Conservation (phyloP, 2,113 vertebrate species). For the Danio rerio region GRCz12tu NC_133177.1:20089001-20089500, state of each 20-base stretch:
- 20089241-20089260: not conserved
- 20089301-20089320: not conserved
- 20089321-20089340: not conserved
- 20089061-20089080: slow-evolving; percentile 35
- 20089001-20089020: slow-evolving; percentile 19
- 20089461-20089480: slow-evolving; percentile 22
- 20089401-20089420: slow-evolving; percentile 29
- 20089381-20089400: slow-evolving; percentile 19
- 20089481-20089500: slow-evolving; percentile 3
- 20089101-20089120: slow-evolving; percentile 38
- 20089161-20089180: slow-evolving; percentile 4
- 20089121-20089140: slow-evolving; percentile 9
- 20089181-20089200: slow-evolving; percentile 12
- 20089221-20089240: not conserved
- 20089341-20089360: slow-evolving; percentile 29
- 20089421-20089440: slow-evolving; percentile 6
- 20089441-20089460: slow-evolving; percentile 21
- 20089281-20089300: not conserved
- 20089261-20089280: not conserved
- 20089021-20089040: slow-evolving; percentile 26
- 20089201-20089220: not conserved
- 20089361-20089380: slow-evolving; percentile 23
- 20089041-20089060: slow-evolving; percentile 35
- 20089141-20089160: not conserved
- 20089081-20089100: slow-evolving; percentile 30